Conservation (phyloP, 2,888 invertebrate species). For the Spisula subtruncata region DNA sequence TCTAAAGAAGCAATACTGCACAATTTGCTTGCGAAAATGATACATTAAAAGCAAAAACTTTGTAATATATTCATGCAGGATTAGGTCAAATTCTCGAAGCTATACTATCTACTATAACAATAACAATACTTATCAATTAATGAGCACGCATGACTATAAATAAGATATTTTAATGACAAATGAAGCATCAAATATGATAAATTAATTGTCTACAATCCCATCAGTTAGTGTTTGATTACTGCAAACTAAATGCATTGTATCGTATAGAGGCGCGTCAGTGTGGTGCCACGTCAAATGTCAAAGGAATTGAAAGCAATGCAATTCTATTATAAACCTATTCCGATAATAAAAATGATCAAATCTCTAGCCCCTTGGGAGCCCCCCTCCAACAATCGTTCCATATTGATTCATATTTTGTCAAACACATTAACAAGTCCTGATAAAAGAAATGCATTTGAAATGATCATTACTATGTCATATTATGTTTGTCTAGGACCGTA, state of each 20-base stretch:
- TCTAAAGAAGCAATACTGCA: too few species aligned
- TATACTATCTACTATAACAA: background rate
- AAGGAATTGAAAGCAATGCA: slow-evolving; percentile 24
- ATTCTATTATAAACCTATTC: slow-evolving; percentile 28
- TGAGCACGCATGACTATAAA: background rate
- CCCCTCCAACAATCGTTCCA: background rate
- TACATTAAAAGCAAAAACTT: too few species aligned
- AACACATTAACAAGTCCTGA: slow-evolving; percentile 10
- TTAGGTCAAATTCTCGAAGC: too few species aligned
- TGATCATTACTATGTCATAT: background rate
- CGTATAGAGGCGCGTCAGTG: background rate
- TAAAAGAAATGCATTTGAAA: slow-evolving; percentile 23
- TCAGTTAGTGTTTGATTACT: slow-evolving; percentile 11
- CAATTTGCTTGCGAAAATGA: too few species aligned
- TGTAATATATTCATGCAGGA: too few species aligned
- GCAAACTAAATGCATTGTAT: background rate
- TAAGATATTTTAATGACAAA: slow-evolving; percentile 10
- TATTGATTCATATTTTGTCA: slow-evolving; percentile 26
- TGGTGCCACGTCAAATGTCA: slow-evolving; percentile 2
- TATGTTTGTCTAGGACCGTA: background rate
- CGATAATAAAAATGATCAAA: slow-evolving; percentile 15
- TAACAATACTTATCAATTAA: background rate
- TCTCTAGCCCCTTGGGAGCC: slow-evolving; percentile 20
- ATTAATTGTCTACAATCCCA: background rate
- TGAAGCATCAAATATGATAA: background rate